phyloP scores from a whole-genome alignment of 2,888 invertebrate species.

The Cephus runcator region DNA sequence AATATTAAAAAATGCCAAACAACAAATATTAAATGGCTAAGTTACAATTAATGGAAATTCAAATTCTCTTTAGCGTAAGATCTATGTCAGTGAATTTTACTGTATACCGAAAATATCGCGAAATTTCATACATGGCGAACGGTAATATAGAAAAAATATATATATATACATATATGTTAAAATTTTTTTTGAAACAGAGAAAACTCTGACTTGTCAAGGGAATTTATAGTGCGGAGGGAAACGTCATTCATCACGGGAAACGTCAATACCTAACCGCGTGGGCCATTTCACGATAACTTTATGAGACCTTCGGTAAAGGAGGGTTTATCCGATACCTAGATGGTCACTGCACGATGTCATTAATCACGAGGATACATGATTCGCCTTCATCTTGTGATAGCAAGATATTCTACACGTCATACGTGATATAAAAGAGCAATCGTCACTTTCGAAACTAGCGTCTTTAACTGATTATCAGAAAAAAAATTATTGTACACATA shows the following conservation, averaged over 20 bases:
- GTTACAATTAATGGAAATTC: background rate
- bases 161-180: no score
- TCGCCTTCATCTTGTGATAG: background rate
- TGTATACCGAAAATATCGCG: background rate
- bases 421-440: background rate
- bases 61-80: background rate
- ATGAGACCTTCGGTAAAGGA: background rate
- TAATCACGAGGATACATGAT: background rate
- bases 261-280: background rate
- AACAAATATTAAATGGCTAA: background rate
- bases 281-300: background rate
- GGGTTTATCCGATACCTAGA: background rate
- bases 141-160: no score
- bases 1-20: no score
- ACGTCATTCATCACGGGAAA: background rate
- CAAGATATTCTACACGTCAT: background rate
- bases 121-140: background rate
- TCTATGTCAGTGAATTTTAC: background rate
- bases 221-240: background rate
- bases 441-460: background rate
- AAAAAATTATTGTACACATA: background rate
- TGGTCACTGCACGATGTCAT: background rate
- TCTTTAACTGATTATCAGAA: background rate
- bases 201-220: background rate
- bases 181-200: background rate